Conservation (phyloP, 2,888 invertebrate species). For the Drosophila meridiana region DNA sequence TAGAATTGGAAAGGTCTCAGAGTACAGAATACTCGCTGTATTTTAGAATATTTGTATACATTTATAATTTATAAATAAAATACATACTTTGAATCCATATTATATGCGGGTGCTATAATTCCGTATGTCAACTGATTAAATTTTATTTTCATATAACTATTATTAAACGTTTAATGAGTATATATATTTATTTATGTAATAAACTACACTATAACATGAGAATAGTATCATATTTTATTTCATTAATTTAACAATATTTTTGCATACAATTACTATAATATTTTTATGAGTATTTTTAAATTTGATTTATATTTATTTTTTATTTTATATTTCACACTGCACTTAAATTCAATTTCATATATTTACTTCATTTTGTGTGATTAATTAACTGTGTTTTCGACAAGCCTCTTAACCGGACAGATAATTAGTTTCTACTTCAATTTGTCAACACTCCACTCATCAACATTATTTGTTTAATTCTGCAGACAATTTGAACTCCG, state of each 20-base stretch:
- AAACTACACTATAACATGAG: neutral
- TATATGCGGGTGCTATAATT: neutral
- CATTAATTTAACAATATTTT: neutral
- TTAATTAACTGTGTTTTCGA: neutral
- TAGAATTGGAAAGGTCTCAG: neutral
- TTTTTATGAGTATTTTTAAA: neutral
- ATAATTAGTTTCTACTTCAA: conserved; percentile 26
- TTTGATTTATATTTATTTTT: too few relatives aligned
- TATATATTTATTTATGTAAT: neutral
- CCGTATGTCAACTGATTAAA: neutral
- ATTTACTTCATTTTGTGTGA: neutral
- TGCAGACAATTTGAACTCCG: conserved; percentile 39
- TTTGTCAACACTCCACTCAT: conserved; percentile 15
- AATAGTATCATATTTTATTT: neutral
- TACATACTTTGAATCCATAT: conserved; percentile 26
- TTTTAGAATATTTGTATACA: neutral
- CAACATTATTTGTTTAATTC: conserved; percentile 12
- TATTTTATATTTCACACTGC: neutral
- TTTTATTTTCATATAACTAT: neutral
- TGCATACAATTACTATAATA: neutral
- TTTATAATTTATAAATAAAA: neutral
- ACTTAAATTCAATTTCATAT: neutral
- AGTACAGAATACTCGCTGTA: neutral
- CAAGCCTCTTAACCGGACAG: neutral
- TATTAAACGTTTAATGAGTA: neutral